Conservation (phyloP, 2,888 invertebrate species). For the Brenthis ino region DNA sequence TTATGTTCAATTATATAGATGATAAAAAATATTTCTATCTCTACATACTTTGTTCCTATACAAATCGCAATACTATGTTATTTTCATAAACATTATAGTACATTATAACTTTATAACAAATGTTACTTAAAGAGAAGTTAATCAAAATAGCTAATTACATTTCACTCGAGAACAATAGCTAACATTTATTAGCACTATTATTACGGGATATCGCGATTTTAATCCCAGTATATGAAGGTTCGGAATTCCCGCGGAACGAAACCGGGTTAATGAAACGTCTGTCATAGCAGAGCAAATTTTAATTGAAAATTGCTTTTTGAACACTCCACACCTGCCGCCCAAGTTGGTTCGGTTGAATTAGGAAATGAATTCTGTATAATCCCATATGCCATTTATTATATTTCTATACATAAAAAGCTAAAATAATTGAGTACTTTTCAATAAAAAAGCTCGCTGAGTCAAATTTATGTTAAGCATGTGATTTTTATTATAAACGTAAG, state of each 20-base stretch:
- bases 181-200: constrained; percentile 23
- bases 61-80: neutral
- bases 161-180: constrained; percentile 12
- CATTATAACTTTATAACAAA: neutral
- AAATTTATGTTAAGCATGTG: no score
- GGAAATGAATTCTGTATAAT: constrained; percentile 34
- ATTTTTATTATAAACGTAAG: no score
- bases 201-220: constrained; percentile 26
- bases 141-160: constrained; percentile 19
- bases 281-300: constrained; percentile 70
- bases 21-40: no score
- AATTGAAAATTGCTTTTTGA: constrained; percentile 72
- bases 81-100: neutral
- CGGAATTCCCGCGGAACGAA: constrained; percentile 49
- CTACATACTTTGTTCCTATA: neutral
- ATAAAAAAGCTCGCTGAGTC: no score
- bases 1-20: no score
- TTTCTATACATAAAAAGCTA: neutral
- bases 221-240: constrained; percentile 40
- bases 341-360: constrained; percentile 42
- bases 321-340: constrained; percentile 56
- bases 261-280: constrained; percentile 79
- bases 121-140: constrained; percentile 4
- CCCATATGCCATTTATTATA: constrained; percentile 12
- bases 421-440: no score